These are phyloP conservation scores for Gobionotothen gibberifrons DNA, from an alignment of 2,797 vertebrate genomes.

Conservation along the genomic window DNA sequence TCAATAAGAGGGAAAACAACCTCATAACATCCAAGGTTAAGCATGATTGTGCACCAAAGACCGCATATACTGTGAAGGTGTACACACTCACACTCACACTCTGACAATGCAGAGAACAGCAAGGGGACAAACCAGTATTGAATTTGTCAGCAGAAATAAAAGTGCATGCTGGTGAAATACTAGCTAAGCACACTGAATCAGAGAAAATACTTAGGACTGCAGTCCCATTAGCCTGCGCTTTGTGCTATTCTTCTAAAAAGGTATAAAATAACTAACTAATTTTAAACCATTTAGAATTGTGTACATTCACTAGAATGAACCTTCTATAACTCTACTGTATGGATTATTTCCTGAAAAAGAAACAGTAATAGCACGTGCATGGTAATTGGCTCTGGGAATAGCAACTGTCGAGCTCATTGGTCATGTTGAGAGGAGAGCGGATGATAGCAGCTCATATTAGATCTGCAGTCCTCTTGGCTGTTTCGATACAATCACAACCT, in stretches of 20 bases:
- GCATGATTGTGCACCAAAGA: neutral
- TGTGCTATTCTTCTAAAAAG: conserved; percentile 32
- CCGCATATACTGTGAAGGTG: too few relatives aligned
- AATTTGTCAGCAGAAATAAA: conserved; percentile 66
- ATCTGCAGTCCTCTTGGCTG: neutral
- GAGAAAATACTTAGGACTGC: conserved; percentile 33
- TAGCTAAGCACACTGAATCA: conserved; percentile 42
- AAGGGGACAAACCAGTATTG: conserved; percentile 42
- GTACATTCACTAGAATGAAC: conserved; percentile 29
- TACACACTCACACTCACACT: conserved; percentile 14
- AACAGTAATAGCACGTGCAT: conserved; percentile 29
- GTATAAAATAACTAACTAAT: conserved; percentile 27
- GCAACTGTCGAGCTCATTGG: conserved; percentile 1
- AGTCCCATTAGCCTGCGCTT: conserved; percentile 25
- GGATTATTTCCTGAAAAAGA: conserved; percentile 34
- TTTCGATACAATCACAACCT: conserved; percentile 1
- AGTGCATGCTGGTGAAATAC: conserved; percentile 51
- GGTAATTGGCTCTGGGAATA: conserved; percentile 45
- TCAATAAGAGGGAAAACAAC: conserved; percentile 17
- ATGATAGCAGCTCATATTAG: conserved; percentile 1
- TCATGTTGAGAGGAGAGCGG: conserved; percentile 10
- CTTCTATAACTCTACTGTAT: conserved; percentile 18
- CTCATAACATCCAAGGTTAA: conserved; percentile 48
- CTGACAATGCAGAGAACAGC: conserved; percentile 34
- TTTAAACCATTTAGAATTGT: conserved; percentile 29